Conservation (phyloP, 1,140 invertebrate genomes). For the Potamilus streckersoni region DNA sequence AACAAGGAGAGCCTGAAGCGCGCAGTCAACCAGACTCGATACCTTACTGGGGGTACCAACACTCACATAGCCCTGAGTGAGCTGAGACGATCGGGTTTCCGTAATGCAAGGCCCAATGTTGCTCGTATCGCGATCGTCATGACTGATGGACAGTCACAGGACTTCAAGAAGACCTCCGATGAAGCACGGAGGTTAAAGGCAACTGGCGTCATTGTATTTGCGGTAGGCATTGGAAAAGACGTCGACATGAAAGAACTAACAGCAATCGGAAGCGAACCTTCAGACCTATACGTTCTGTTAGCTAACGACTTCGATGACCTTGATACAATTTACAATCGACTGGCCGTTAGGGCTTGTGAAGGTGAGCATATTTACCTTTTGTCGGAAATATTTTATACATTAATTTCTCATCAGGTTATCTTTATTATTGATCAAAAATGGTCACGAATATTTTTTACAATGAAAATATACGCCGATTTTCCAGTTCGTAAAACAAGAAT, state of each 20-base stretch:
- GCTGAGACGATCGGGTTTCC: constrained; percentile 16
- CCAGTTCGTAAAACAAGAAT: too few species aligned
- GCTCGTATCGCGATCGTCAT: constrained; percentile 28
- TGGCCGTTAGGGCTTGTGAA: constrained; percentile 9
- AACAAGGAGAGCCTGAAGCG: background rate
- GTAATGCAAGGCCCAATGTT: constrained; percentile 10
- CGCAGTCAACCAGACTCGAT: too few species aligned
- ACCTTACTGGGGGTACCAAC: constrained; percentile 20
- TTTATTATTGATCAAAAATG: too few species aligned
- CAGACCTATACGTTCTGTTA: constrained; percentile 4
- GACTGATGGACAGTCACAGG: constrained; percentile 29
- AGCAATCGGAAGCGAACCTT: constrained; percentile 19
- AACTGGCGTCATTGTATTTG: constrained; percentile 21
- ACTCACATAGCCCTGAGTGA: constrained; percentile 21
- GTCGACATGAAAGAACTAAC: constrained; percentile 24
- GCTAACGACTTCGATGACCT: constrained; percentile 21
- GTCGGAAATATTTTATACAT: too few species aligned
- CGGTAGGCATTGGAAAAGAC: constrained; percentile 24
- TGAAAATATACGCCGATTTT: too few species aligned
- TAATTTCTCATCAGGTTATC: too few species aligned
- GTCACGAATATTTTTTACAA: too few species aligned
- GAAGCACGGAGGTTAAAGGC: constrained; percentile 15
- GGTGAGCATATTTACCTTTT: background rate
- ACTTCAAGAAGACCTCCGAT: constrained; percentile 1
- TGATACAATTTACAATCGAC: background rate